Base-by-base conservation (phyloP, 2,888 invertebrate genomes). In the Tetragnatha montana region DNA sequence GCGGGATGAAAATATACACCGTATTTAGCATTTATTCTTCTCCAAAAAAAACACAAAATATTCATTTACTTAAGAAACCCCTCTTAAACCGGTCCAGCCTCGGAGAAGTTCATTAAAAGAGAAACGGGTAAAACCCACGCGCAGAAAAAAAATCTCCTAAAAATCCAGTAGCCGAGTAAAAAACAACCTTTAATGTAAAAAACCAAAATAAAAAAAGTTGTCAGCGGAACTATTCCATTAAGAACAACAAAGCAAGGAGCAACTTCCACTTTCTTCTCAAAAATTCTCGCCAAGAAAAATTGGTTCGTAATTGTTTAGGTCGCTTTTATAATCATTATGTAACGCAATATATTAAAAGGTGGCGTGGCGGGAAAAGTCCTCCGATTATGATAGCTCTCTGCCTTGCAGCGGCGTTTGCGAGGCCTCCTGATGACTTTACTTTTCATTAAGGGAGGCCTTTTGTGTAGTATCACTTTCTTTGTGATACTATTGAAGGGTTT, bases 401-500 rank as follows among this genome's bases (percentile, higher is more conserved):
- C 76, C 70, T 76, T 85, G 81, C 89, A 60, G 85, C 85, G 89
- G 81, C 85, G 81, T 85, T 73, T 17, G 17, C n/a, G 21, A 50
- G 75, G 14, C 50, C 47, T 80, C 86, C 81, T 89, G 89, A 89
- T 89, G 89, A 89, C 81, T 89, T 85, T 85, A 89, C 85, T 89
- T 89, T 85, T 89, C 89, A 89, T 89, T 89, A 89, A 86, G 81
- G 76, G 35, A 81, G 76, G 6, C 68, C 88, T 81, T 83, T 81
- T 85, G 81, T 89, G 87, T 76, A 35, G 75, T 89, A 89, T 89
- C 89, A 89, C 89, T 89, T 89, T 89, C 89, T 89, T 89, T 89
- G 89, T 89, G 84, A 81, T 86, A 85, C 75, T 71, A 76, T 85
- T 85, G 89, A 85, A 81, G 75, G 50, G 73, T 89, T 75, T 74